phyloP scores from a whole-genome alignment of 2,113 vertebrate species.

The Narcine bancroftii region DNA sequence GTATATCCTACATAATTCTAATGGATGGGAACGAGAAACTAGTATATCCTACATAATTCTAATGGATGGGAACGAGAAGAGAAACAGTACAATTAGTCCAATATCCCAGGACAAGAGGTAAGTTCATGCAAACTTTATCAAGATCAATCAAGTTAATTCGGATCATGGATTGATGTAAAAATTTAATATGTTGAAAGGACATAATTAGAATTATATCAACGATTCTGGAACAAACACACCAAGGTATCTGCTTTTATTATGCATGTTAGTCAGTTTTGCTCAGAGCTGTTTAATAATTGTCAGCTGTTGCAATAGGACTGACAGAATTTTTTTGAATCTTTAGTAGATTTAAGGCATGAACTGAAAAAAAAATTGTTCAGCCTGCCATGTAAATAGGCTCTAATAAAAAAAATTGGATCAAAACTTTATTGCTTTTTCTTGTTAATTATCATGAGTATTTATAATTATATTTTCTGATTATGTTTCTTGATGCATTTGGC shows the following conservation, averaged over 20 bases:
- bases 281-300: background rate
- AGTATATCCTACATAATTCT: background rate
- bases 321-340: background rate
- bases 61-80: background rate
- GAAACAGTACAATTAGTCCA: background rate
- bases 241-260: background rate
- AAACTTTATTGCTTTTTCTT: background rate
- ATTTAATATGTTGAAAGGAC: background rate
- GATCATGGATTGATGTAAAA: background rate
- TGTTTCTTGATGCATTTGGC: background rate
- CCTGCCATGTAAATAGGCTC: background rate
- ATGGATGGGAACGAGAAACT: conserved; percentile 7
- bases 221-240: background rate
- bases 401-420: background rate
- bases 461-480: background rate
- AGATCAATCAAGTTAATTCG: background rate
- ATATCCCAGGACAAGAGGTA: background rate
- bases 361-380: background rate
- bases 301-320: background rate
- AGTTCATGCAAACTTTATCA: conserved; percentile 30
- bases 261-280: background rate
- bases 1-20: background rate
- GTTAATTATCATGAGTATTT: background rate
- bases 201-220: background rate
- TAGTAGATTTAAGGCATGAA: background rate